phyloP scores from a whole-genome alignment of 2,888 invertebrate genomes.

The Epistrophe eligans region DNA sequence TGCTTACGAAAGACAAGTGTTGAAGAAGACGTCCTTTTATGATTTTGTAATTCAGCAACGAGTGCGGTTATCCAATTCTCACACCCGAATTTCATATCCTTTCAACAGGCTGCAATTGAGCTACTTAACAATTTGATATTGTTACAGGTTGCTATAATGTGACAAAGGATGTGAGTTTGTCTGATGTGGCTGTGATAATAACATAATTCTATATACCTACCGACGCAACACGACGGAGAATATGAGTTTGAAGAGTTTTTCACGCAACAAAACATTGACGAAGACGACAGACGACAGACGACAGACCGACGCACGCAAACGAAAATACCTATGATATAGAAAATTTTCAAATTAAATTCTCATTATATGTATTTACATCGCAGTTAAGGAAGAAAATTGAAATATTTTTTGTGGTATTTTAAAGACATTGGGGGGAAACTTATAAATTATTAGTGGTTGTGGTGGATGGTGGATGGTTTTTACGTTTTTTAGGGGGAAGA shows the following conservation, averaged over 20 bases:
- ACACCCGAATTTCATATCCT: constrained; percentile 37
- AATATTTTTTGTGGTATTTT: constrained; percentile 10
- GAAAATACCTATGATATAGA: constrained; percentile 13
- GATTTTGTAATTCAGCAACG: constrained; percentile 36
- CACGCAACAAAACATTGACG: constrained; percentile 15
- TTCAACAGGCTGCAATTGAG: constrained; percentile 67
- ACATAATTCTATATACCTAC: constrained; percentile 5
- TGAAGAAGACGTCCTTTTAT: constrained; percentile 63
- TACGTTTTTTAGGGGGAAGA: constrained; percentile 15
- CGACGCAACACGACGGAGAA: background rate
- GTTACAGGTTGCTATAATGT: constrained; percentile 58
- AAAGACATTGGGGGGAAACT: constrained; percentile 18
- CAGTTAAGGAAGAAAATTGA: constrained; percentile 31
- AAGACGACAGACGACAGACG: no score
- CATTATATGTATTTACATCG: constrained; percentile 51
- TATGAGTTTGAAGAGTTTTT: constrained; percentile 25
- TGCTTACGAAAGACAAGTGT: constrained; percentile 69
- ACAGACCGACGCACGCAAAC: no score
- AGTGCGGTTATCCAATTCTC: constrained; percentile 26
- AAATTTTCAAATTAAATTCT: constrained; percentile 66
- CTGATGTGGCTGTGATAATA: constrained; percentile 27
- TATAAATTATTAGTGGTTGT: constrained; percentile 23
- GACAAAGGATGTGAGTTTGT: constrained; percentile 22
- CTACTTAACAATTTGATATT: constrained; percentile 73
- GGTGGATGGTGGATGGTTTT: background rate